Evolutionary conservation across 1,140 invertebrate genomes (phyloP), one percentile per base, ranked within the genome.

Genomic region (Drosophila setifemur): DNA sequence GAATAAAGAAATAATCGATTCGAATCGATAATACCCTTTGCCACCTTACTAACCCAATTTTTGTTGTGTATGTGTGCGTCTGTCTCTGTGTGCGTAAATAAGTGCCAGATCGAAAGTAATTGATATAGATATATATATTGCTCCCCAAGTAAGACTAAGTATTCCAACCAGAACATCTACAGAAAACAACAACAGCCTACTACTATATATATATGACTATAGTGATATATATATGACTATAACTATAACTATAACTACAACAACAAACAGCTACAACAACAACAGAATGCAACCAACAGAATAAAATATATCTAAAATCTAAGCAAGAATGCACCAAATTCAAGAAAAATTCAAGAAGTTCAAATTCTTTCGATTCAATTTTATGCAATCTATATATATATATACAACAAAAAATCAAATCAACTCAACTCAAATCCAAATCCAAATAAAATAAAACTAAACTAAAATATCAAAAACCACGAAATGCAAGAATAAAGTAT

Each of bases 321-420:
- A 48, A 50, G 50, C 47, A 71, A 68, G 48, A 86, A 83, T 74
- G 73, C 72, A 87, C 73, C 58, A 86, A 76, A 72, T 48, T 49
- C 25, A 64, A 73, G 42, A 70, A 69, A 67, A 60, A 26, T 50
- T 39, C 23, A 45, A 70, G 66, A 67, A 60, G 33, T 50, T 39
- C 23, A 45, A 55, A 45, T 40, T 64, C 57, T 19, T 64, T 64
- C 64, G 42, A 57, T 77, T 83, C 74, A 83, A 83, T 83, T 83
- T 83, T 83, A 83, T 85, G 81, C 81, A 85, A 75, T 74, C 73
- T 73, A 86, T 76, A 68, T 58, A 78, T n/a, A n/a, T n/a, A n/a
- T n/a, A n/a, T n/a, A 64, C 57, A 66, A n/a, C n/a, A 28, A 12
- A 12, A 25, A 44, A 44, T 44, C 19, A 45, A 45, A 53, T 44